phyloP scores from a whole-genome alignment of 2,797 vertebrate genomes.

The Acrocephalus scirpaceus region DNA sequence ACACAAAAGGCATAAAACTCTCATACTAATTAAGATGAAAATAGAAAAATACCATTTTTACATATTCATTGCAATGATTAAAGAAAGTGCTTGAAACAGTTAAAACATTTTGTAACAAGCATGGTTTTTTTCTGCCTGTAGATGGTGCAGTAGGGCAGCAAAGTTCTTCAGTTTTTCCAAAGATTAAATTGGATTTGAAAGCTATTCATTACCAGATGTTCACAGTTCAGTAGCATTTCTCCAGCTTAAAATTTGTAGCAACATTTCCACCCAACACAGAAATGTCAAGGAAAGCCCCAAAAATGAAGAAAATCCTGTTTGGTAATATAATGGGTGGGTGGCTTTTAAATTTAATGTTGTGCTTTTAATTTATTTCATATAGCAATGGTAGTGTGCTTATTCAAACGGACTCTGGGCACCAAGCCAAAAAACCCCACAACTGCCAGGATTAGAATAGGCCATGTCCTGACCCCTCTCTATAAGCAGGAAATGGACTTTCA shows the following conservation, averaged over 20 bases:
- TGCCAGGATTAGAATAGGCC: neutral
- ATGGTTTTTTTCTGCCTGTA: neutral
- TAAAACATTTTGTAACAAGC: neutral
- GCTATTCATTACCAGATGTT: conserved; percentile 14
- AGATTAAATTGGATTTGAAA: conserved; percentile 5
- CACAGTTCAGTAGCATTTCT: conserved; percentile 11
- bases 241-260: neutral
- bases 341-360: neutral
- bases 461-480: neutral
- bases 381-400: neutral
- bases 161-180: neutral
- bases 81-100: neutral
- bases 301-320: neutral
- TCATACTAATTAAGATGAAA: neutral
- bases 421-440: neutral
- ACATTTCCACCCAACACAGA: neutral
- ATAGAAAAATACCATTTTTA: neutral
- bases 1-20: neutral
- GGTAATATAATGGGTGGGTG: neutral
- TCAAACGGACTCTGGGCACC: neutral
- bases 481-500: conserved; percentile 1
- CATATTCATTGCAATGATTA: neutral
- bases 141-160: conserved; percentile 57
- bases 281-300: neutral
- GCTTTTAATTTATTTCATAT: neutral